A percentile compares a stretch with the other conserved stretches of the same genome.
These are phyloP conservation scores for Cataglyphis hispanica DNA, from an alignment of 1,140 invertebrate genomes.

Conservation along the genomic window DNA sequence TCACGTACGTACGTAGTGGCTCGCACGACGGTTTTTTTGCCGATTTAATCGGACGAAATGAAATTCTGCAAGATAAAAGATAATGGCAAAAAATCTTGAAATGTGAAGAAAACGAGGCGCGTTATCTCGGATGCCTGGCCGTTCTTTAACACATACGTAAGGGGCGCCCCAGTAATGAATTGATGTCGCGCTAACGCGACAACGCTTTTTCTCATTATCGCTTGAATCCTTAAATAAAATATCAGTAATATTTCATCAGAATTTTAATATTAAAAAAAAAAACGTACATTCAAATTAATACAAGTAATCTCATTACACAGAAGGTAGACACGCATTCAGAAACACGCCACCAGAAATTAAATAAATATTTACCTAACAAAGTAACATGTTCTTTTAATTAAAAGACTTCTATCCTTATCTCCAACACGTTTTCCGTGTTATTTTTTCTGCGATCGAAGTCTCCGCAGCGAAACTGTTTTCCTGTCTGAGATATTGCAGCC, in stretches of 20 bases:
- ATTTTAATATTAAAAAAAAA: background rate
- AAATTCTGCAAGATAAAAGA: constrained; percentile 43
- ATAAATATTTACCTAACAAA: background rate
- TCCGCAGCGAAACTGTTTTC: background rate
- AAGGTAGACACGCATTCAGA: background rate
- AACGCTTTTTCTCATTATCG: background rate
- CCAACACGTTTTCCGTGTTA: background rate
- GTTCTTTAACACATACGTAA: background rate
- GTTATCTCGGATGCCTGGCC: background rate
- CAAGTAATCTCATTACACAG: background rate
- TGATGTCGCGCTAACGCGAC: background rate
- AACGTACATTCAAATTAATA: background rate
- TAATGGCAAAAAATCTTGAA: constrained; percentile 32
- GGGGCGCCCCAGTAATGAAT: constrained; percentile 1
- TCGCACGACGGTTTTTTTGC: constrained; percentile 6
- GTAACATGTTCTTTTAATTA: background rate
- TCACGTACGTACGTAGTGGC: constrained; percentile 10
- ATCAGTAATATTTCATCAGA: background rate
- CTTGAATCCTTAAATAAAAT: background rate
- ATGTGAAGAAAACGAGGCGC: background rate
- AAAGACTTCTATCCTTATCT: background rate
- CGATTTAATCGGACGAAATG: constrained; percentile 37
- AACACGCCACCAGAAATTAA: no score
- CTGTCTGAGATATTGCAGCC: constrained; percentile 32
- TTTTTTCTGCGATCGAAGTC: background rate